These are phyloP conservation scores for Columbina picui DNA, from an alignment of 2,113 vertebrate species.

Conservation along the genomic window DNA sequence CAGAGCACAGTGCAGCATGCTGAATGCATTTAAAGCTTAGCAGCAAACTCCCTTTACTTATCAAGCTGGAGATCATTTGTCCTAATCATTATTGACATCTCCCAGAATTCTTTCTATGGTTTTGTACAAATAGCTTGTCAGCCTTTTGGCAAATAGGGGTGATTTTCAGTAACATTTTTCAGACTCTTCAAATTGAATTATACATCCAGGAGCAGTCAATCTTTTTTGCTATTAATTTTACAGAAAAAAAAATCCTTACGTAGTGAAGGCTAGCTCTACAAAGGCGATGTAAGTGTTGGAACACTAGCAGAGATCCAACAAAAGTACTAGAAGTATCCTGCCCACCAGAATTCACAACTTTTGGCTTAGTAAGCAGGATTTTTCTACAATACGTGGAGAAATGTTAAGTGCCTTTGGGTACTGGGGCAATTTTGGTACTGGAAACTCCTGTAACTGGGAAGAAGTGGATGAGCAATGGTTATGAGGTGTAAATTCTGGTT, in stretches of 20 bases:
- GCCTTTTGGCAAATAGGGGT: constrained; percentile 33
- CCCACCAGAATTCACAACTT: not conserved
- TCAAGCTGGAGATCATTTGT: constrained; percentile 41
- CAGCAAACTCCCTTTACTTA: constrained; percentile 20
- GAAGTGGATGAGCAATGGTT: not conserved
- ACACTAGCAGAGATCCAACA: not conserved
- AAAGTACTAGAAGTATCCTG: not conserved
- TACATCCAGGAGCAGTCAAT: constrained; percentile 24
- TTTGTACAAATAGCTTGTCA: constrained; percentile 57
- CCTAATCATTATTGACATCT: constrained; percentile 49
- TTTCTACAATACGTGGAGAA: not conserved
- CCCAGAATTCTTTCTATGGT: constrained; percentile 7
- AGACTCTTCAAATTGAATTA: constrained; percentile 51
- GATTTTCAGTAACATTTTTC: constrained; percentile 49
- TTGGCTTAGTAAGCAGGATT: not conserved
- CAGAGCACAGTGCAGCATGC: not conserved
- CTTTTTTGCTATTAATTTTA: constrained; percentile 48
- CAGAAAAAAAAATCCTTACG: not conserved
- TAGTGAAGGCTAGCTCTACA: not conserved
- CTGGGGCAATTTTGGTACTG: not conserved
- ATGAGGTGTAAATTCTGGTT: not conserved
- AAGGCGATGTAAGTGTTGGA: not conserved
- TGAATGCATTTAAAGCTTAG: constrained; percentile 23
- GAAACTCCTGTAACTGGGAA: not conserved
- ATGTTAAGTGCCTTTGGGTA: not conserved